These are phyloP conservation scores for Lordiphosa clarofinis DNA, from an alignment of 1,140 invertebrate species.

Conservation along the genomic window DNA sequence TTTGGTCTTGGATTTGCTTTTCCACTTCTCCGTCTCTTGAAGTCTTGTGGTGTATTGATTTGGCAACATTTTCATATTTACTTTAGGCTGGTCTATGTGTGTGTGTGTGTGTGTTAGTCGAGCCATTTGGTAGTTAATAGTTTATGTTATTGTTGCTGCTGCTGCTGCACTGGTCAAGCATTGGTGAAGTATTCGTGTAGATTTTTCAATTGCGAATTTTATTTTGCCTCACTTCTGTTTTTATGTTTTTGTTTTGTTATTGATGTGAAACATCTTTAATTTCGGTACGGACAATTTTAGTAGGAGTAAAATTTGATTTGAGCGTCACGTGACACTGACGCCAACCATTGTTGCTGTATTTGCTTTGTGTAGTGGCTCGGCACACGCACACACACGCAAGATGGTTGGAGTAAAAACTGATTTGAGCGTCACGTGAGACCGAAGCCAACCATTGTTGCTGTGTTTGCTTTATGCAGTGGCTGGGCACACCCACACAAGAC, in stretches of 20 bases:
- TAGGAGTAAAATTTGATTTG: no score
- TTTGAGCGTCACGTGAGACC: no score
- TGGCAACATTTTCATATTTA: slow-evolving; percentile 54
- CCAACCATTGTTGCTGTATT: no score
- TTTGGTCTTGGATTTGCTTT: slow-evolving; percentile 12
- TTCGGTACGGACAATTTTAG: no score
- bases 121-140: slow-evolving; percentile 43
- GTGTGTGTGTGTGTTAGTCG: slow-evolving; percentile 35
- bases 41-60: slow-evolving; percentile 45
- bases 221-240: slow-evolving; percentile 5
- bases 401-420: no score
- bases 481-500: no score
- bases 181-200: slow-evolving; percentile 13
- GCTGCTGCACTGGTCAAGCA: slow-evolving; percentile 19
- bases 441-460: no score
- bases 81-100: slow-evolving; percentile 16
- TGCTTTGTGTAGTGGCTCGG: no score
- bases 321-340: no score
- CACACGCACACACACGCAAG: no score
- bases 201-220: slow-evolving; percentile 21
- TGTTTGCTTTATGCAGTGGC: no score
- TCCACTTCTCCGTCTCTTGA: slow-evolving; percentile 30
- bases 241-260: slow-evolving; percentile 1
- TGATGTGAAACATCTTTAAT: no score
- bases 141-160: slow-evolving; percentile 18